phyloP scores from a whole-genome alignment of 2,888 invertebrate species.

The Petrolisthes manimaculis region DNA sequence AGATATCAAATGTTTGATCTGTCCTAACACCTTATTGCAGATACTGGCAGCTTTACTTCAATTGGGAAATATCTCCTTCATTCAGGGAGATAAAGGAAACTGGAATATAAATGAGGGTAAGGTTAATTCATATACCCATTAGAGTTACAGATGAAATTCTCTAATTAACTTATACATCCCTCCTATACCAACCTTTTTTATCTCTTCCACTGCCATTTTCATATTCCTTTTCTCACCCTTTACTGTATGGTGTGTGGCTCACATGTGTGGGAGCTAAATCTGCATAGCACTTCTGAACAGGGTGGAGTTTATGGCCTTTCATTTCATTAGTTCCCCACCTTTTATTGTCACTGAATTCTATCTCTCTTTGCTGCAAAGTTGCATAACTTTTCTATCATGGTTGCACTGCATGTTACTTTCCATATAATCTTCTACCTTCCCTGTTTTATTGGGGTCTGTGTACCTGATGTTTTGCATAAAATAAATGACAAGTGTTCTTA shows the following conservation, averaged over 20 bases:
- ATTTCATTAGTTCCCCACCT: too few species aligned
- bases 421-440: too few species aligned
- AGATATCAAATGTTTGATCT: too few species aligned
- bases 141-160: not conserved
- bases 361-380: too few species aligned
- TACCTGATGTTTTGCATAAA: not conserved
- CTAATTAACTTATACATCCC: not conserved
- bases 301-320: too few species aligned
- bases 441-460: too few species aligned
- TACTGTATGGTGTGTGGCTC: too few species aligned
- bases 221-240: not conserved
- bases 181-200: not conserved
- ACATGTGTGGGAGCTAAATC: too few species aligned
- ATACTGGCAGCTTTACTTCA: conserved; percentile 65
- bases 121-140: not conserved
- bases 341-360: too few species aligned
- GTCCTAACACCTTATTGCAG: conserved; percentile 10
- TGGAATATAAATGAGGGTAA: conserved; percentile 37
- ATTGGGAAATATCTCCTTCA: conserved; percentile 65
- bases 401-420: too few species aligned
- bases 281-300: too few species aligned
- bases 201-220: not conserved
- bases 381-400: too few species aligned
- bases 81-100: conserved; percentile 14
- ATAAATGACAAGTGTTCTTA: not conserved